Evolutionary conservation across 1,140 invertebrate species (phyloP).

Genomic region (Periplaneta americana): DNA sequence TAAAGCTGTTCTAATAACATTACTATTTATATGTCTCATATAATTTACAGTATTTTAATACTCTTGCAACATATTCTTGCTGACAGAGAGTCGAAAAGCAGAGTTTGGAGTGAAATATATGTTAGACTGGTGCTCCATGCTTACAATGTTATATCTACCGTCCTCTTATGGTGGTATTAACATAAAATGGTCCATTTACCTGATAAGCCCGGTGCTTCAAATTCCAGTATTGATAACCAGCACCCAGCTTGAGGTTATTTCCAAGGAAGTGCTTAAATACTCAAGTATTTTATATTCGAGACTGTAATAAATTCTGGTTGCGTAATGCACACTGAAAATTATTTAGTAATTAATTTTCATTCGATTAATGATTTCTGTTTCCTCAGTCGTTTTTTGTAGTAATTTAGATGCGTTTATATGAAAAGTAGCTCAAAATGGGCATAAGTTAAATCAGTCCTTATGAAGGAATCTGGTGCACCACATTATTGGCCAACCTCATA

Average conservation of each 20-base stretch:
- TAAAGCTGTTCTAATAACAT: no score
- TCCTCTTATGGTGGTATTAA: background rate
- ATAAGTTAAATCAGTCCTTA: background rate
- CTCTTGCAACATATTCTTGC: background rate
- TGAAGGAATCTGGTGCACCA: background rate
- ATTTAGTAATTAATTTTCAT: background rate
- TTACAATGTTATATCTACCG: background rate
- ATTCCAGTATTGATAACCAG: background rate
- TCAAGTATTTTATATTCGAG: background rate
- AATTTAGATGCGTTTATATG: background rate
- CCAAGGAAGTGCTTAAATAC: background rate
- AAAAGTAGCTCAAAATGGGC: background rate
- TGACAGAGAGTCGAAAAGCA: background rate
- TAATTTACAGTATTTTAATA: no score
- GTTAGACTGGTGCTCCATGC: background rate
- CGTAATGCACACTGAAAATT: background rate
- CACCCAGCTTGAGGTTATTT: background rate
- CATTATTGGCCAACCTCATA: background rate
- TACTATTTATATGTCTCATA: no score
- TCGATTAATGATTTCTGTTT: background rate
- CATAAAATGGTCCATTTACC: background rate
- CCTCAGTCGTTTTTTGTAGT: background rate
- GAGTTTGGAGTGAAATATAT: background rate
- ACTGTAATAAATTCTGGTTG: background rate
- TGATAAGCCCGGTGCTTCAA: background rate